Evolutionary conservation across 2,113 vertebrate species (phyloP), one percentile per base, ranked within the genome.

Genomic region (Lophotis ruficrista): DNA sequence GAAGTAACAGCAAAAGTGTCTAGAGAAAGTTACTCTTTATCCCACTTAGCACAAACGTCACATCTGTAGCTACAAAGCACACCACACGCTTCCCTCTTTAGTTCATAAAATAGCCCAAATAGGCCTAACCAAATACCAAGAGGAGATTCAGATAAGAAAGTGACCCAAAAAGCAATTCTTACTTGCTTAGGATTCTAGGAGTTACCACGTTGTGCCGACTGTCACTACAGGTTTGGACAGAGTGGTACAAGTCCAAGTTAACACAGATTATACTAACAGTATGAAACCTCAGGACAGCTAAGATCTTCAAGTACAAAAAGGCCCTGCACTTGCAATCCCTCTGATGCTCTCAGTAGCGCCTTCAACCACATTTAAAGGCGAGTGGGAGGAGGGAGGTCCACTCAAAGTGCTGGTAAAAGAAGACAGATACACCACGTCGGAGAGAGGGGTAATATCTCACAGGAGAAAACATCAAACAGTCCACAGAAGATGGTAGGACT

Each of bases 241-340:
- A 60, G 57, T 23, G 17, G 28, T 2, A 19, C 33, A 9, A 35
- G 10, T 15, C 51, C 3, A 1, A 22, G 41, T 25, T 54, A 53
- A 69, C 12, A 48, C 10, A 43, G 11, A 4, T 13, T 3, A 4
- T 0, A 19, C 6, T 7, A 56, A 51, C 4, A 11, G 8, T 3
- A 3, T 4, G 27, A 69, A 83, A 64, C 21, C 24, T 38, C 35
- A 41, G 33, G 24, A 38, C 35, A 86, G 64, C 31, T 47, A 77
- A 77, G 71, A 33, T 22, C 41, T 57, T 35, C 25, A 25, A 11
- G 30, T 24, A 38, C 47, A 90, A 75, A 25, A 71, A 23, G 10
- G 8, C 16, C 12, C 50, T 37, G 35, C 61, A 38, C 5, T 28
- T 19, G 8, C 70, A 43, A 28, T 16, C 22, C 41, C 61, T 35